Base-by-base conservation (phyloP, 37 sponge, comb jelly and placozoan genomes). In the Cladorhizidae sp. region DNA sequence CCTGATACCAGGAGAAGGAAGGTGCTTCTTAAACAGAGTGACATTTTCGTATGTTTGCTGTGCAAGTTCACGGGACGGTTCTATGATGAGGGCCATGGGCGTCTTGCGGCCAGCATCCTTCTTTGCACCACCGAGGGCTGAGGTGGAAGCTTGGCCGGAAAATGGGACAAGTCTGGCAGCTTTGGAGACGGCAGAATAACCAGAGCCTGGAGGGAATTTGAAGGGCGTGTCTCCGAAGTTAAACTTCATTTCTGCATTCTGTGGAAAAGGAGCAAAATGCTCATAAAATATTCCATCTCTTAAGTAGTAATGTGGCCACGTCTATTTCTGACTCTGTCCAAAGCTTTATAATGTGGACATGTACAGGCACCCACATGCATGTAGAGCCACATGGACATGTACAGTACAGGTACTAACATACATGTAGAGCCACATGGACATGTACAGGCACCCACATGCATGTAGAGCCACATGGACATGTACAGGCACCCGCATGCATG, bases 1-100 rank as follows among this genome's bases (percentile, higher is more conserved):
- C 90, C 69, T 80, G 22, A 97, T 41, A 6, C 75, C 79, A 1
- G 95, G 95, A 18, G 76, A 49, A 40, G 92, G 77, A 28, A 97
- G 69, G 74, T 94, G 70, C 45, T 87, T 90, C 79, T 87, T 94
- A 77, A 97, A 97, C 43, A 75, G 72, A n/a, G 52, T 74, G 57
- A 97, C 86, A 58, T 94, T 88, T 33, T 94, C 95, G 63, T 85
- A 74, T 21, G 98, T 97, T 87, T 97, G 98, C 57, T 97, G 93
- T 26, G 98, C 98, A 67, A 97, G 62, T 80, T 97, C 98, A 23
- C 98, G 74, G 39, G 95, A 80, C 33, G 98, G 98, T 86, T 92
- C 95, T 29, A 95, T 85, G 43, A 95, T 95, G 29, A 95, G 58
- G 0, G 95, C 95, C 67, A 78, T 79, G 2, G 87, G 90, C 2